These are phyloP conservation scores for Bucco capensis DNA, from an alignment of 2,113 vertebrate species.

Conservation along the genomic window DNA sequence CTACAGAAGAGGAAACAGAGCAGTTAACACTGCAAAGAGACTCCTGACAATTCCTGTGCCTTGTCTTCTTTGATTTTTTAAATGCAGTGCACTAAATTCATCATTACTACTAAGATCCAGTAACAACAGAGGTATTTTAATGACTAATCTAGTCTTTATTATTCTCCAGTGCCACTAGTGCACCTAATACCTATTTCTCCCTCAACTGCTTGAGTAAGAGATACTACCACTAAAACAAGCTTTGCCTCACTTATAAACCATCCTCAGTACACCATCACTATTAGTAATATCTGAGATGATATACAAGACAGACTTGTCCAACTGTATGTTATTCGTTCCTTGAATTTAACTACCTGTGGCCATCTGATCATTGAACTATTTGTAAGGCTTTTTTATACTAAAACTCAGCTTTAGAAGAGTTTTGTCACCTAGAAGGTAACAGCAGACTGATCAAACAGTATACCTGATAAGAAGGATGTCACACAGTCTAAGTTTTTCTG, in stretches of 20 bases:
- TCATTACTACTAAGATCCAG: neutral
- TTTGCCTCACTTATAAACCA: neutral
- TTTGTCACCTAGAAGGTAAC: neutral
- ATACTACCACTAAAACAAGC: neutral
- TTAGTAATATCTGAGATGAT: neutral
- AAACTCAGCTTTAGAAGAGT: neutral
- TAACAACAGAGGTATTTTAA: neutral
- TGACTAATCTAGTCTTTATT: neutral
- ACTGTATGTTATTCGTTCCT: neutral
- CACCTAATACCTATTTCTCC: neutral
- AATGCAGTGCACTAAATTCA: neutral
- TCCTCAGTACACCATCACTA: neutral
- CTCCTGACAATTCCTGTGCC: neutral
- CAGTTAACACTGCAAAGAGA: neutral
- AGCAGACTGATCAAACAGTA: neutral
- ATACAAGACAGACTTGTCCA: neutral
- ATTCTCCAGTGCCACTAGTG: neutral
- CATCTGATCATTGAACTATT: neutral
- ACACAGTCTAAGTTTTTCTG: neutral
- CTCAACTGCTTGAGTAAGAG: neutral
- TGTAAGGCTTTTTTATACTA: neutral
- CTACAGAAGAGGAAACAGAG: slow-evolving; percentile 43
- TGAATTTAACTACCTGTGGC: neutral
- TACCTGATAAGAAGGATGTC: neutral
- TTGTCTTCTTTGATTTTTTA: neutral